Evolutionary conservation across 1,140 invertebrate species (phyloP), one percentile per base, ranked within the genome.

Genomic region (Formica selysi): DNA sequence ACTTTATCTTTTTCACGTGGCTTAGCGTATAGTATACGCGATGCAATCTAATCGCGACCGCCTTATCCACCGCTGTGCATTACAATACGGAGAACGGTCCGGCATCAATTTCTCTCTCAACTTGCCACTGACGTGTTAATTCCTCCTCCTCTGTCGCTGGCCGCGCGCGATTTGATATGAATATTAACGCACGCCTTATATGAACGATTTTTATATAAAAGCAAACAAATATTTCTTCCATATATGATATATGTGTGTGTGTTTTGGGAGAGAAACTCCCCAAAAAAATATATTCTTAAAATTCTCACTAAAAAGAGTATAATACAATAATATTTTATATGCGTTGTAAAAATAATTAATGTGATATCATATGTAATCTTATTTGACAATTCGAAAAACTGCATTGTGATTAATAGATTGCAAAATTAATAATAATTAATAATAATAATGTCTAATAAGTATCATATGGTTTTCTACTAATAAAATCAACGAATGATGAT

Each of bases 51-150:
- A 86, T 86, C 81, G 61, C 65, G 59, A 29, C 29, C 65, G 22
- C 62, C 79, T 76, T 85, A 87, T 90, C 81, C 73, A 22, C 38
- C 65, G 59, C 61, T 74, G 80, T 81, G 68, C 79, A 76, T 90
- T 83, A 68, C 76, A 85, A 91, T 90, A 88, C 87, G 80, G 22
- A 74, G 89, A 90, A 91, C 80, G 86, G 76, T 84, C 74, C 85
- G 76, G 78, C 59, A 80, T 88, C 70, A 87, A 90, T 91, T 90
- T 91, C 85, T 86, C 73, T 73, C 11, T 62, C 54, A 65, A 38
- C 54, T 70, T 29, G 68, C 16, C 51, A 62, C 22, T 74, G 67
- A 73, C 70, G 70, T 36, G 29, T 54, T 54, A 71, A 54, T 71
- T 71, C 48, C 26, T 54, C 51, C 65, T 32, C 65, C 38, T 19